phyloP scores from a whole-genome alignment of 2,113 vertebrate genomes.

The Coptodon bakossiorum region DNA sequence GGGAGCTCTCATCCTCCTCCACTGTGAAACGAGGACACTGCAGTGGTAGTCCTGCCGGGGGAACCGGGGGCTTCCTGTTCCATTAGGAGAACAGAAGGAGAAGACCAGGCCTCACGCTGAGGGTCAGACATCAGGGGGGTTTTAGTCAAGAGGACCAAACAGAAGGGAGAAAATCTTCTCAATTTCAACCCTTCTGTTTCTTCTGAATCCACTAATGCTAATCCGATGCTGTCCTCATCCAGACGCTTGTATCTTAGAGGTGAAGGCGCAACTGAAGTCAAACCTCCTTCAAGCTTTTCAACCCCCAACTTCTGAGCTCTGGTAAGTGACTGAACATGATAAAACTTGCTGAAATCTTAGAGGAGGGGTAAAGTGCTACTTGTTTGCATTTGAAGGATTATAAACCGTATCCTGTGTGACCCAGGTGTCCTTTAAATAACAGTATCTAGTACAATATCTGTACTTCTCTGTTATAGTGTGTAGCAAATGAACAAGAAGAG shows the following conservation, averaged over 20 bases:
- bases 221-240: neutral
- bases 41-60: neutral
- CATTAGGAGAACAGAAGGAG: neutral
- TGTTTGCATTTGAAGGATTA: neutral
- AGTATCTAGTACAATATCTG: neutral
- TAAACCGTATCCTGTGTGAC: neutral
- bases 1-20: neutral
- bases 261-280: neutral
- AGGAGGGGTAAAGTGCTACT: neutral
- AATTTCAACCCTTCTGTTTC: neutral
- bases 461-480: neutral
- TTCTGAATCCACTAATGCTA: neutral
- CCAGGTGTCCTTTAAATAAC: neutral
- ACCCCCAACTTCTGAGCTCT: neutral
- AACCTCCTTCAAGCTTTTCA: neutral
- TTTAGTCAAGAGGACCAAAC: neutral
- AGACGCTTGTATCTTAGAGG: neutral
- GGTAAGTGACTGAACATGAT: neutral
- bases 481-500: neutral
- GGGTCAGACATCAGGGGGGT: neutral
- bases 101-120: neutral
- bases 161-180: neutral
- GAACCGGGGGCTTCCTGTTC: neutral
- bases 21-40: neutral
- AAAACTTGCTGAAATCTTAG: neutral